Evolutionary conservation across 2,797 vertebrate genomes (phyloP), one percentile per base, ranked within the genome.

Genomic region (Todus mexicanus): DNA sequence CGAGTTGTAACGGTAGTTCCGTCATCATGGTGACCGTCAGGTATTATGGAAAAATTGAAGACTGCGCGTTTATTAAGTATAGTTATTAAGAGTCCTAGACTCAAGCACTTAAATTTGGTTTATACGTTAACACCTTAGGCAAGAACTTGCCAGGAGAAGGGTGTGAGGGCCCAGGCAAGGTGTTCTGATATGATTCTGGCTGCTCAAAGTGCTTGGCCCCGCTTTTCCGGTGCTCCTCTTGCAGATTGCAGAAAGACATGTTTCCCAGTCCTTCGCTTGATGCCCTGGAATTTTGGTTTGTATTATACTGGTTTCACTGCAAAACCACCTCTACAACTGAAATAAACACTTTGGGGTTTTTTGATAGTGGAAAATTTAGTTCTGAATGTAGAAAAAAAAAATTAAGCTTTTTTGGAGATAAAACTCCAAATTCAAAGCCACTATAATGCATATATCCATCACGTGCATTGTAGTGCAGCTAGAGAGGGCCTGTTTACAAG

Each of bases 251-350:
- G 15, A 19, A 51, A 27, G 61, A n/a, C 13, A 6, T 18, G 8
- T 29, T 40, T 63, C 31, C 43, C 22, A 2, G 25, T 48, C 8
- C 1, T 6, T 48, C 19, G 1, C 2, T 31, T 20, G 11, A 9
- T 17, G 21, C 31, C 33, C 12, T 2, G 2, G 19, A 21, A 5
- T 31, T 82, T 91, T 50, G 7, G 6, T 17, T 35, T 45, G 2
- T 6, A 72, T 89, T 61, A 0, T 22, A 3, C 17, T 9, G 15
- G 31, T 40, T 75, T 50, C 5, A 10, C 47, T 66, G 63, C 38
- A 57, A 13, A 77, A 20, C 18, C 38, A 27, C 0, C 8, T 26
- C 10, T 26, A 2, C 8, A n/a, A 12, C 21, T 42, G 27, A 42
- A 84, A 48, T 15, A 64, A 87, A 42, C 10, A 31, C 6, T 43